Base-by-base conservation (phyloP, 2,888 invertebrate genomes). In the Cerceris rybyensis region DNA sequence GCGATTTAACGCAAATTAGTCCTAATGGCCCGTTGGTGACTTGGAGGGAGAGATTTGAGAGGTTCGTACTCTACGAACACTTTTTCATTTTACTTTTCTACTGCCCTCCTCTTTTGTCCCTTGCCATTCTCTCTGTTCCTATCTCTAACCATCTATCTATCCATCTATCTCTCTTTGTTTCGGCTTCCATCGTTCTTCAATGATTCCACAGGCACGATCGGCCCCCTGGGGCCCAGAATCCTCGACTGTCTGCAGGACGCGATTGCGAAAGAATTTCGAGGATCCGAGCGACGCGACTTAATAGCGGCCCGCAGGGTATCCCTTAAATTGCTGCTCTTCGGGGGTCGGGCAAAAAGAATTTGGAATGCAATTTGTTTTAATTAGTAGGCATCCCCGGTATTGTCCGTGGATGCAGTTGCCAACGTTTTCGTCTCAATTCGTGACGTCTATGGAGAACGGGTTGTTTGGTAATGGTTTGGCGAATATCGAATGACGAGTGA, bases 1-100 rank as follows among this genome's bases (percentile, higher is more conserved):
- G 84, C 86, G 86, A 88, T 89, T 89, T 88, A 86, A 89, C 88
- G 88, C 88, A 87, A 89, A 90, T 90, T 89, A 90, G 88, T 88
- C 85, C 82, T 90, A 90, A 90, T 89, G 87, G 87, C 74, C 83
- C 28, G 28, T 28, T 4, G 28, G 28, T 28, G 28, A 28, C 28
- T 78, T 80, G 82, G 70, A 75, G 72, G 73, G 28, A n/a, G n/a
- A 58, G 17, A 64, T 78, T 54, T 49, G 61, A 59, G 65, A 65
- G 52, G n/a, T 46, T 42, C 67, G 69, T 57, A 57, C 58, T 43
- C 69, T 17, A 55, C 28, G 60, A 14, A 42, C 39, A 54, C 61
- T 58, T 71, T 61, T 70, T 72, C 65, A 52, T 64, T 55, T 7
- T 11, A 8, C 50, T 54, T 46, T 42, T 16, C 46, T 57, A 8